Evolutionary conservation across 2,113 vertebrate species (phyloP).

Genomic region (Garra rufa): DNA sequence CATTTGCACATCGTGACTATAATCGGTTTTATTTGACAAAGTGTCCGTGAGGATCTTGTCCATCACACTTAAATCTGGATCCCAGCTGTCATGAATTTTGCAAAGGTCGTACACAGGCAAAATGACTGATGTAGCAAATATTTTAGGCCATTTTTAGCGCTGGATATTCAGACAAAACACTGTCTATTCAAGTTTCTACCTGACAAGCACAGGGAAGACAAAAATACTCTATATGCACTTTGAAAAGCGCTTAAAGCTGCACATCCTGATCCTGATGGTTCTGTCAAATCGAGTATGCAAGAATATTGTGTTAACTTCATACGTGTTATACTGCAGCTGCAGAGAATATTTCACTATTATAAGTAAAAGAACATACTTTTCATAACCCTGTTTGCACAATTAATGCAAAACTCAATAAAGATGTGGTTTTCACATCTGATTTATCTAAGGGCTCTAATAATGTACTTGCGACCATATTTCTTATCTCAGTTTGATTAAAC

Average conservation of each 20-base stretch:
- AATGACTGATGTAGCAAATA: conserved; percentile 19
- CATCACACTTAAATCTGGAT: conserved; percentile 20
- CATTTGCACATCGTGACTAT: neutral
- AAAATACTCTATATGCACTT: conserved; percentile 36
- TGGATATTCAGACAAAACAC: conserved; percentile 7
- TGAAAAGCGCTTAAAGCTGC: conserved; percentile 1
- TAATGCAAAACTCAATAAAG: conserved; percentile 22
- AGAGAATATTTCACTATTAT: neutral
- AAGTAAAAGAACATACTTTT: neutral
- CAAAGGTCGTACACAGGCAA: conserved; percentile 1
- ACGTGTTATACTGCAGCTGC: neutral
- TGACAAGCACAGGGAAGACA: conserved; percentile 38
- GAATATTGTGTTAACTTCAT: neutral
- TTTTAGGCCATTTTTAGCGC: neutral
- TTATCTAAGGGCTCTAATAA: conserved; percentile 41
- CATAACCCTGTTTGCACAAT: conserved; percentile 13
- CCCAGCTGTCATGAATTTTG: neutral
- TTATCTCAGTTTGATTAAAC: neutral
- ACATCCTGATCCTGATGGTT: neutral
- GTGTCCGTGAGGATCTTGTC: neutral
- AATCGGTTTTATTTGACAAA: neutral
- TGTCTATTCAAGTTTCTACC: neutral
- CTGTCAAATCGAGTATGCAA: conserved; percentile 24
- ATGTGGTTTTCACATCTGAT: conserved; percentile 23
- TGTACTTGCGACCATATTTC: neutral